These are phyloP conservation scores for Dione vanillae DNA, from an alignment of 2,888 invertebrate genomes.

Conservation along the genomic window DNA sequence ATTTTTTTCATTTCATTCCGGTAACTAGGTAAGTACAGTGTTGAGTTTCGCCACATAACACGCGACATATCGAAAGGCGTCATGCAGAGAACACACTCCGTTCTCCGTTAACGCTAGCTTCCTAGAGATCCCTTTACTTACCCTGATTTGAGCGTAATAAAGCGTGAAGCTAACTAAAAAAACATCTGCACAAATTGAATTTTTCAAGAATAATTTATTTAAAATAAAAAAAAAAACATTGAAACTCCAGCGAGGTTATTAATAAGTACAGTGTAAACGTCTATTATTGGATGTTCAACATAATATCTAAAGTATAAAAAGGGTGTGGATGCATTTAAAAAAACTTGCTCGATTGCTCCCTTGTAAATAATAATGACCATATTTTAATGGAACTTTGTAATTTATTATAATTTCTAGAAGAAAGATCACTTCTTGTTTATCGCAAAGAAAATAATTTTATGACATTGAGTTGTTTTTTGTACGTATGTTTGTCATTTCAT, in stretches of 20 bases:
- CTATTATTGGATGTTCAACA: conserved; percentile 10
- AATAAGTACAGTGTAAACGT: conserved; percentile 13
- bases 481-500: no score
- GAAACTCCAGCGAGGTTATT: background rate
- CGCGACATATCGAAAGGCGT: no score
- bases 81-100: no score
- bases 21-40: background rate
- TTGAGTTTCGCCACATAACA: background rate
- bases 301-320: conserved; percentile 12
- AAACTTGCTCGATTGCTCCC: background rate
- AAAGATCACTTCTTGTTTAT: background rate
- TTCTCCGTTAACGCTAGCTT: no score
- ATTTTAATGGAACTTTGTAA: background rate
- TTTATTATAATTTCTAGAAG: background rate
- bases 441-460: background rate
- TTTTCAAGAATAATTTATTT: background rate
- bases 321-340: background rate
- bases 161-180: background rate
- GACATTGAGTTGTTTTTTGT: background rate
- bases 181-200: background rate
- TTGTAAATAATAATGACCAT: background rate
- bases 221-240: background rate
- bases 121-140: background rate
- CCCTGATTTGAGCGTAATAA: background rate
- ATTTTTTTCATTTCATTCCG: no score